Conservation (phyloP, 1,140 invertebrate genomes). For the Drosophila suzukii region DNA sequence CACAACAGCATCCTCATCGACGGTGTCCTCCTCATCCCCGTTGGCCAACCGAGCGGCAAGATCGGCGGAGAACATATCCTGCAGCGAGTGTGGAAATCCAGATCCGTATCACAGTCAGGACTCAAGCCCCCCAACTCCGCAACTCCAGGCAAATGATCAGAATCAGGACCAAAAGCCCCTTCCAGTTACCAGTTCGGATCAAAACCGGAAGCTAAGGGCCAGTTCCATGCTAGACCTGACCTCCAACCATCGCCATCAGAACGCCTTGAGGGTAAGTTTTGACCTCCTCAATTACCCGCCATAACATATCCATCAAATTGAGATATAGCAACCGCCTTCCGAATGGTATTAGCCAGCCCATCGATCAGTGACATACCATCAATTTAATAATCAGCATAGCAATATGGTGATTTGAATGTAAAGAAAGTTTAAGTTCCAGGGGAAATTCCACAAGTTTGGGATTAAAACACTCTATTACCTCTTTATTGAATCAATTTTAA, state of each 20-base stretch:
- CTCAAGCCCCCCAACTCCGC: neutral
- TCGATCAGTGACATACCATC: conserved; percentile 1
- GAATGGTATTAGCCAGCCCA: neutral
- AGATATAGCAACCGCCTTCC: neutral
- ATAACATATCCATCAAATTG: neutral
- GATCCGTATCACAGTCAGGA: neutral
- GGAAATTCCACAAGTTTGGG: too few relatives aligned
- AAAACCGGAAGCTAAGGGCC: conserved; percentile 37
- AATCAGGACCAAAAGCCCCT: neutral
- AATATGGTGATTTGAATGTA: neutral
- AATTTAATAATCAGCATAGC: neutral
- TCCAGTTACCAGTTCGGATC: neutral
- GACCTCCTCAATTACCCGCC: neutral
- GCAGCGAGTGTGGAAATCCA: conserved; percentile 22
- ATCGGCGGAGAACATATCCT: conserved; percentile 27
- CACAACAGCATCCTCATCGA: conserved; percentile 10
- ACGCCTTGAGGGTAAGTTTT: conserved; percentile 29
- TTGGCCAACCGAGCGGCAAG: neutral
- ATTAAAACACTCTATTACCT: neutral
- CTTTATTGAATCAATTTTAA: neutral
- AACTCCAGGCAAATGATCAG: neutral
- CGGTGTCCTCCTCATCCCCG: conserved; percentile 11
- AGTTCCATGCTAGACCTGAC: conserved; percentile 62
- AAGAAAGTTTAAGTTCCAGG: neutral
- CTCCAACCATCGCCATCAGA: conserved; percentile 34